phyloP scores from a whole-genome alignment of 2,888 invertebrate species.

The Megastigmus dorsalis region DNA sequence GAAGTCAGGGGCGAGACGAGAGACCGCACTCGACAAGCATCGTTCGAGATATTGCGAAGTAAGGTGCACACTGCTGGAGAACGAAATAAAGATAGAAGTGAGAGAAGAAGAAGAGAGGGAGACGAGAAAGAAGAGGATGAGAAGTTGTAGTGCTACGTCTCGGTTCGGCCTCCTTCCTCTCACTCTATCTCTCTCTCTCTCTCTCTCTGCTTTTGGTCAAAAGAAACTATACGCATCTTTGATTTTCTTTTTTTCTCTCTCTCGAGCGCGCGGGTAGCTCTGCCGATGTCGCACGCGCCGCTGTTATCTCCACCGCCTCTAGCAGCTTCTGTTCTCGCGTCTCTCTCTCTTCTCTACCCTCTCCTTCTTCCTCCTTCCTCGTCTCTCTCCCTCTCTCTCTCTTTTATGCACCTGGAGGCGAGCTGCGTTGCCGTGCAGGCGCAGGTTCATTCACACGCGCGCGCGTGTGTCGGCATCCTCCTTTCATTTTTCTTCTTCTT shows the following conservation, averaged over 20 bases:
- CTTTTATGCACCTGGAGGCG: background rate
- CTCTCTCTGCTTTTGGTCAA: background rate
- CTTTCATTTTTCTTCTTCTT: conserved; percentile 15
- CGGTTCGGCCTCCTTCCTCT: no score
- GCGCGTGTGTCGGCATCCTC: background rate
- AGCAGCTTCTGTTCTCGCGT: conserved; percentile 15
- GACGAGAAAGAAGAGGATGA: background rate
- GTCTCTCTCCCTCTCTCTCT: background rate
- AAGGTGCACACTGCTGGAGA: no score
- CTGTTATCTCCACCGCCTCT: background rate
- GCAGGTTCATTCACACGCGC: conserved; percentile 34
- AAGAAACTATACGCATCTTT: background rate
- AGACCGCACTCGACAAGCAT: conserved; percentile 6
- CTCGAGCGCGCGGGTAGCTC: background rate
- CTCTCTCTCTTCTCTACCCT: background rate
- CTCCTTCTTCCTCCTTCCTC: background rate
- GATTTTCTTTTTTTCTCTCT: background rate
- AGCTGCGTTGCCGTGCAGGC: background rate
- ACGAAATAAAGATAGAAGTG: background rate
- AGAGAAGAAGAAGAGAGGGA: background rate
- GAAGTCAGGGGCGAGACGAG: background rate
- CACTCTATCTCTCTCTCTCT: background rate
- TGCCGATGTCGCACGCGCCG: conserved; percentile 3
- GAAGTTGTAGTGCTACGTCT: no score
- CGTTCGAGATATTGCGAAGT: conserved; percentile 2